These are phyloP conservation scores for Andrena chrysosceles DNA, from an alignment of 2,888 invertebrate species.

Conservation along the genomic window DNA sequence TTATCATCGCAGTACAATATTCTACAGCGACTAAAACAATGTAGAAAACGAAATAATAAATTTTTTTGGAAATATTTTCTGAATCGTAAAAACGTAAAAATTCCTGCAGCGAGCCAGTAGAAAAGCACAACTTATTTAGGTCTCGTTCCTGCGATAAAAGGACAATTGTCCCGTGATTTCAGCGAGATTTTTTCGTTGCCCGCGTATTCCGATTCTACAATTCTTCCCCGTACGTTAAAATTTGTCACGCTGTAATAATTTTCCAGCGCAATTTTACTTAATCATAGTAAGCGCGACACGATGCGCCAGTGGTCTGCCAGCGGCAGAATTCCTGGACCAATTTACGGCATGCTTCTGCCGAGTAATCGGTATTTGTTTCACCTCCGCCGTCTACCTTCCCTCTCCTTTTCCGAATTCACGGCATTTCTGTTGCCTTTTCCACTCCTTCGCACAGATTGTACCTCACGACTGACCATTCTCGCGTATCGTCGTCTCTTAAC, in stretches of 20 bases:
- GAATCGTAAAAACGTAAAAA: too few relatives aligned
- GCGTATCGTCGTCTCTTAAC: neutral
- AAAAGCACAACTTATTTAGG: too few relatives aligned
- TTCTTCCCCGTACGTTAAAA: neutral
- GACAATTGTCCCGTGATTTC: neutral
- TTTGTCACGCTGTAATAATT: conserved; percentile 17
- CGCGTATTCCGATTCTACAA: neutral
- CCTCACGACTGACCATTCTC: neutral
- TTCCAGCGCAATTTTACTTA: conserved; percentile 30
- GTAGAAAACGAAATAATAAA: too few relatives aligned
- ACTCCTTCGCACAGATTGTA: conserved; percentile 7
- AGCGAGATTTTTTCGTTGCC: neutral
- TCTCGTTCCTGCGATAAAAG: too few relatives aligned
- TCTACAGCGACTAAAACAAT: too few relatives aligned
- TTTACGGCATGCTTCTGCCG: conserved; percentile 28
- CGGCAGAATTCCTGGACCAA: conserved; percentile 24
- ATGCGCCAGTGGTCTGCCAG: conserved; percentile 20
- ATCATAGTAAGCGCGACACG: conserved; percentile 42
- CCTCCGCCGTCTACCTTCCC: neutral
- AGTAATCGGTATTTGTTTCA: conserved; percentile 31
- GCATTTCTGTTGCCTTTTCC: neutral
- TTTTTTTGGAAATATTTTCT: too few relatives aligned
- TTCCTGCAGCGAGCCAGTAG: too few relatives aligned
- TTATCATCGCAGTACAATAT: too few relatives aligned
- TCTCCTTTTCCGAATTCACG: neutral